Conservation (phyloP, 2,797 vertebrate species). For the Chaunax sp. region DNA sequence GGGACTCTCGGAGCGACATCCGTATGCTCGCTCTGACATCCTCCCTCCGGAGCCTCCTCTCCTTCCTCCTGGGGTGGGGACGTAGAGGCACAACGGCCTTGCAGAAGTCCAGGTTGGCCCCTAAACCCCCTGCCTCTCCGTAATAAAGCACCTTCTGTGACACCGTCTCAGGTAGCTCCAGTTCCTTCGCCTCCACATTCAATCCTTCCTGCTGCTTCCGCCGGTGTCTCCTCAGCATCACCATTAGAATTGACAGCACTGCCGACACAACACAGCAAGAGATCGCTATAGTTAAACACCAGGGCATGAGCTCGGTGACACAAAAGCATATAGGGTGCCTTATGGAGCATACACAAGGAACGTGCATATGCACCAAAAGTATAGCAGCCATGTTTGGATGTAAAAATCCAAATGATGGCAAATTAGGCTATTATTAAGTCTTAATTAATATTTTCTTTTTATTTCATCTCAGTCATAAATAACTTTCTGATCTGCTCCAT, state of each 20-base stretch:
- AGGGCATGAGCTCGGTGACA: conserved; percentile 39
- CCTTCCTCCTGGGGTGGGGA: conserved; percentile 71
- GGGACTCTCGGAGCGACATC: conserved; percentile 88
- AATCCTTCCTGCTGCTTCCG: conserved; percentile 74
- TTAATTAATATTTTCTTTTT: conserved; percentile 31
- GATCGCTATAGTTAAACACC: conserved; percentile 70
- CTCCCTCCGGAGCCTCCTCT: conserved; percentile 72
- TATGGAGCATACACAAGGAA: conserved; percentile 47
- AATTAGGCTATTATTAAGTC: conserved; percentile 37
- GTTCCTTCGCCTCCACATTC: conserved; percentile 75
- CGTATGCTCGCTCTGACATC: conserved; percentile 83
- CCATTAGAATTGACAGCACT: conserved; percentile 87
- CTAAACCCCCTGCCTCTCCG: conserved; percentile 70
- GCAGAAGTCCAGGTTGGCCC: conserved; percentile 59
- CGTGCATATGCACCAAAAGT: conserved; percentile 25
- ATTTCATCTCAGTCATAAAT: conserved; percentile 42
- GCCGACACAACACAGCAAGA: conserved; percentile 63
- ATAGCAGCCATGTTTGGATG: conserved; percentile 42
- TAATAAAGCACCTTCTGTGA: conserved; percentile 91
- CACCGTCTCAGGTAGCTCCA: conserved; percentile 86
- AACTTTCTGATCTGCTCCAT: conserved; percentile 38
- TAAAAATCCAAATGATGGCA: conserved; percentile 13
- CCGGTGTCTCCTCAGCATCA: conserved; percentile 84
- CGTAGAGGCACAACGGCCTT: conserved; percentile 82
- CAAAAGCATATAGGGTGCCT: conserved; percentile 29